Percentiles rank a stretch among this genome's conserved stretches.
phyloP scores from a whole-genome alignment of 53 echinoderm and acorn worm species.

The Actinopyga echinites region DNA sequence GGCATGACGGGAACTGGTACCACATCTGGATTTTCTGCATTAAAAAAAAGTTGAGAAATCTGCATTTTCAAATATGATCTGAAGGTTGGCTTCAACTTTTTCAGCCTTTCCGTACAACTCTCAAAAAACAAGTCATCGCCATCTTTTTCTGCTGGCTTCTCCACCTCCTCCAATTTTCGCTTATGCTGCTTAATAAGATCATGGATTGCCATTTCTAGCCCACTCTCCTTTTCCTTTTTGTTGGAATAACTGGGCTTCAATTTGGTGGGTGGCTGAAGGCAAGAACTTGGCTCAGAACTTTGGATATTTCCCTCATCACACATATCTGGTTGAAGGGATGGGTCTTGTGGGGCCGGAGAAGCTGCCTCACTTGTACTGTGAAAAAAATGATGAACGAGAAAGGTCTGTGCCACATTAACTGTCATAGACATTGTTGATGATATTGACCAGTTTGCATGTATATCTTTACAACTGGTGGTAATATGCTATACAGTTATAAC shows the following conservation, averaged over 20 bases:
- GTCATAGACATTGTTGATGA: too few species aligned
- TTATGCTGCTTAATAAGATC: not conserved
- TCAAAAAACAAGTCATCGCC: not conserved
- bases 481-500: too few species aligned
- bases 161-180: not conserved
- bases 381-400: too few species aligned
- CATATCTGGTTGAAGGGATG: too few species aligned
- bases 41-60: not conserved
- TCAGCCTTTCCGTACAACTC: not conserved
- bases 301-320: too few species aligned
- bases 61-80: not conserved
- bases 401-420: too few species aligned
- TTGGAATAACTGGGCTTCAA: not conserved
- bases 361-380: too few species aligned
- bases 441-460: too few species aligned
- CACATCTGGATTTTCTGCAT: not conserved
- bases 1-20: not conserved
- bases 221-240: not conserved
- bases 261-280: too few species aligned
- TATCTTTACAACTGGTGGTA: too few species aligned
- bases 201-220: not conserved
- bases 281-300: too few species aligned
- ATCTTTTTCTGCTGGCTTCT: not conserved
- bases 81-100: not conserved
- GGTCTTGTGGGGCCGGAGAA: too few species aligned